phyloP scores from a whole-genome alignment of 2,888 invertebrate species.

The Syritta pipiens region DNA sequence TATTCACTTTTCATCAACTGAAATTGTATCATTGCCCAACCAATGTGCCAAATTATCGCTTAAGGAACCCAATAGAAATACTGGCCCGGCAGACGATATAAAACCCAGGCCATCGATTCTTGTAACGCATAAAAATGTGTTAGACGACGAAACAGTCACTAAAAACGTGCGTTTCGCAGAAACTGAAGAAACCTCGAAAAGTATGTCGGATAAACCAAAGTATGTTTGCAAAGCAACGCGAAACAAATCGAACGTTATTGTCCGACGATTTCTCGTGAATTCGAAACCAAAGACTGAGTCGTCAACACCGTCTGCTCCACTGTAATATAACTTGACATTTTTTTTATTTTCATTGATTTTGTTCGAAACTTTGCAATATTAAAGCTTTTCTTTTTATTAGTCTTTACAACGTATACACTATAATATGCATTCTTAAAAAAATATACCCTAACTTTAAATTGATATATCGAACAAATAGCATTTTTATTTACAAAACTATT shows the following conservation, averaged over 20 bases:
- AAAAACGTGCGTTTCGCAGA: constrained; percentile 53
- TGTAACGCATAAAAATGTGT: constrained; percentile 66
- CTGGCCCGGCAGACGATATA: background rate
- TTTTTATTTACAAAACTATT: too few relatives aligned
- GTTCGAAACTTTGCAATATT: too few relatives aligned
- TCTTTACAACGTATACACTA: too few relatives aligned
- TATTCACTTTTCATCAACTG: background rate
- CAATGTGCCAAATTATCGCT: constrained; percentile 25
- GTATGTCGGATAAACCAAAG: constrained; percentile 7
- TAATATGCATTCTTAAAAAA: too few relatives aligned
- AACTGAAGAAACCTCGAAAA: background rate
- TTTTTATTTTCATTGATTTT: background rate
- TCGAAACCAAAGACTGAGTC: constrained; percentile 67
- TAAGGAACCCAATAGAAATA: background rate
- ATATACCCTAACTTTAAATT: too few relatives aligned
- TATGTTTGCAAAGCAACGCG: constrained; percentile 66
- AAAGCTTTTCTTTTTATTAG: too few relatives aligned
- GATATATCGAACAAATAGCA: too few relatives aligned
- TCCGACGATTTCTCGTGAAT: constrained; percentile 74
- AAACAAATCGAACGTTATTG: constrained; percentile 73
- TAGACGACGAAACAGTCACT: constrained; percentile 70
- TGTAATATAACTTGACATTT: constrained; percentile 17
- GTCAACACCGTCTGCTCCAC: constrained; percentile 5
- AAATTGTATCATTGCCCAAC: constrained; percentile 10
- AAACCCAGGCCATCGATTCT: constrained; percentile 52